Evolutionary conservation across 2,888 invertebrate genomes (phyloP), one percentile per base, ranked within the genome.

Genomic region (Limenitis camilla): DNA sequence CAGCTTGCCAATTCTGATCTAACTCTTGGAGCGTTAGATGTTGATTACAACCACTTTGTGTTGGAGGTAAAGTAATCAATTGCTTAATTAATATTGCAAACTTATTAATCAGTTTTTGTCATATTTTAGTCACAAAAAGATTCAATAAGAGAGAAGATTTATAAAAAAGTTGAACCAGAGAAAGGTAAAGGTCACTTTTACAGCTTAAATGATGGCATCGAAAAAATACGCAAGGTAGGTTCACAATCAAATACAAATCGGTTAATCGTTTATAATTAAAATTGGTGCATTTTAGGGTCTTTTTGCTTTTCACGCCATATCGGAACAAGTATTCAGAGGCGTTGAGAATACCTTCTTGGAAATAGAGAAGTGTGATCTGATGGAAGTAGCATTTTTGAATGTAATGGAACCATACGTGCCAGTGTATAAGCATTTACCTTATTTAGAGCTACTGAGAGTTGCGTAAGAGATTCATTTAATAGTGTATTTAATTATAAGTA

Each of bases 31-130:
- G 89, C 89, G 0, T 82, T 90, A 39, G 90, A 92, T 53, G 81
- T 87, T 1, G 86, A 90, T 47, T 92, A 91, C 66, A 91, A 90
- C 62, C 85, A 88, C 56, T 85, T 90, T 58, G 86, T 90, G 61
- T 90, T 92, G 58, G 72, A 81, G 67, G 92, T 91, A 71, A 70
- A 32, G 19, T 30, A 5, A 11, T 28, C 5, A 29, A 10, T 4
- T 29, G 8, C 29, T 30, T 78, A 48, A 8, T 32, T 4, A 11
- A 32, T 19, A 8, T 11, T 11, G 0, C 36, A 4, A 7, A 8
- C 0, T 8, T 28, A 33, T 6, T 28, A 5, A n/a, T 4, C 7
- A 6, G 5, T 9, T 2, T 9, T 43, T 44, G 8, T 6, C 7
- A 8, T 4, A 5, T 31, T 27, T 51, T 55, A 89, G 11, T 86